These are phyloP conservation scores for Cotesia typhae DNA, from an alignment of 1,140 invertebrate genomes.

Conservation along the genomic window DNA sequence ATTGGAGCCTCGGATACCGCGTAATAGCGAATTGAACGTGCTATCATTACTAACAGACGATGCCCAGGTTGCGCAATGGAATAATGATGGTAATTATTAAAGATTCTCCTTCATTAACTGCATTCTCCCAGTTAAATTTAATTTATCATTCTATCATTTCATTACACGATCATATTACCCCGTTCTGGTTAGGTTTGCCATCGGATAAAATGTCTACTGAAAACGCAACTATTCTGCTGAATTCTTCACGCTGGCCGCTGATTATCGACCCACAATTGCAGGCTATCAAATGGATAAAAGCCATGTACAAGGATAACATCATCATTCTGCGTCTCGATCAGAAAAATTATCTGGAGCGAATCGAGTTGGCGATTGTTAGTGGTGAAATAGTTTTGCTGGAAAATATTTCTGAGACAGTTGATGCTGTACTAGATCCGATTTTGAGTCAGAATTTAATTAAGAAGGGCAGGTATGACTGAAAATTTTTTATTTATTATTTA, in stretches of 20 bases:
- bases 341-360: constrained; percentile 83
- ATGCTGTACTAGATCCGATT: constrained; percentile 89
- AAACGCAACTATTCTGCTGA: constrained; percentile 91
- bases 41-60: constrained; percentile 88
- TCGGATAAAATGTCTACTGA: constrained; percentile 93
- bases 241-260: constrained; percentile 90
- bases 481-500: too few relatives aligned
- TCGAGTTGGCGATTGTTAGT: constrained; percentile 81
- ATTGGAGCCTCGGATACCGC: constrained; percentile 77
- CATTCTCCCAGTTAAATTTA: too few relatives aligned
- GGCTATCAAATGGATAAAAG: constrained; percentile 97
- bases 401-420: constrained; percentile 88
- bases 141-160: too few relatives aligned
- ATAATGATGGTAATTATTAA: constrained; percentile 77
- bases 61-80: constrained; percentile 91
- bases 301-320: constrained; percentile 76
- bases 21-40: constrained; percentile 81
- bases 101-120: too few relatives aligned
- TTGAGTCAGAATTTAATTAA: constrained; percentile 89
- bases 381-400: constrained; percentile 84
- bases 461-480: constrained; percentile 73
- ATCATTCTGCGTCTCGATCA: constrained; percentile 81
- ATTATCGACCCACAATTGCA: constrained; percentile 94
- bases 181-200: constrained; percentile 71
- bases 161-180: too few relatives aligned